Evolutionary conservation across 2,113 vertebrate genomes (phyloP), one percentile per base, ranked within the genome.

Genomic region (Zeus faber): DNA sequence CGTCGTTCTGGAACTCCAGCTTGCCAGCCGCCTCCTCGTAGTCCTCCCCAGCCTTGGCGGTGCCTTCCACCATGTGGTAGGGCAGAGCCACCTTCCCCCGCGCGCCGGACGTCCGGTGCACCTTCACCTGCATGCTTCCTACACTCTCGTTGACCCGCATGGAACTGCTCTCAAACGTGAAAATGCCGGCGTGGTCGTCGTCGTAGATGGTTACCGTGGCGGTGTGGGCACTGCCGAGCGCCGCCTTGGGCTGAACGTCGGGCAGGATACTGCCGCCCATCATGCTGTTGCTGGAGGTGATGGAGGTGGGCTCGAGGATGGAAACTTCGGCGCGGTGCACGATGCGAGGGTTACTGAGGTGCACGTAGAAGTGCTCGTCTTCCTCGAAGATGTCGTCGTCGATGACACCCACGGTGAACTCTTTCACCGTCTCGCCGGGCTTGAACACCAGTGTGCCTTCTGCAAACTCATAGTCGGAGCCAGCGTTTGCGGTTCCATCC

Each of bases 311-410:
- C 29, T 91, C 87, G 11, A 89, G 77, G 59, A 88, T 5, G 6
- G 88, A 72, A 22, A 89, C 85, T 60, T 78, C 86, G 0, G 88
- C 85, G 25, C 79, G 82, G 58, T 90, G 86, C 25, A 82, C 76
- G 0, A 90, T 86, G 1, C 90, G 83, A 2, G 90, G 89, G 57
- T 92, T 92, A 55, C 88, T 92, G 22, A 93, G 86, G 61, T 89
- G 84, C n/a, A 92, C 88, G 2, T 92, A 90, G 66, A 93, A 91
- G 66, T 92, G 89, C 76, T 93, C 90, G 5, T 93, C 92, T 64
- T 93, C 91, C 54, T 93, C 92, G 2, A 93, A 93, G 56, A 93
- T 93, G 74, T 93, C 92, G 1, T 93, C 92, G 6, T 93, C 92
- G 1, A 93, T 93, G 3, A 93, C 91, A 0, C 91, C 90, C 0